A percentile compares a stretch with the other conserved stretches of the same genome.
phyloP scores from a whole-genome alignment of 2,888 invertebrate species.

The Sarcophaga carnaria region DNA sequence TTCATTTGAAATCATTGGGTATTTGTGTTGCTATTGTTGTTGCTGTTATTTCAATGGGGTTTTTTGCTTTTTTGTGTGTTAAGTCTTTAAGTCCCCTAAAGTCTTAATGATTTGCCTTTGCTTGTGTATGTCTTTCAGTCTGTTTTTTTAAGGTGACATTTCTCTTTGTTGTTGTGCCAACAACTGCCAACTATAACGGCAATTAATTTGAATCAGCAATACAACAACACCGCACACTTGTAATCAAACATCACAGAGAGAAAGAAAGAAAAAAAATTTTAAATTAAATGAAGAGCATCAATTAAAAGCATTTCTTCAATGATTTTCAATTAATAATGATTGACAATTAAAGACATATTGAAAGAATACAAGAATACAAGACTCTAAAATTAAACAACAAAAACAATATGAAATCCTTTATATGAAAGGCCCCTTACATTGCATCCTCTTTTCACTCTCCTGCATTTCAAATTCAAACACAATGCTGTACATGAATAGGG shows the following conservation, averaged over 20 bases:
- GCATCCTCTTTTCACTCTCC: no score
- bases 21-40: background rate
- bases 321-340: constrained; percentile 34
- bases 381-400: background rate
- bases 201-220: constrained; percentile 75
- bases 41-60: background rate
- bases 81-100: background rate
- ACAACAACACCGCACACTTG: background rate
- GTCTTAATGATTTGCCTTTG: constrained; percentile 24
- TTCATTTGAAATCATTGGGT: background rate
- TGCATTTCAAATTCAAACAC: no score
- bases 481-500: no score
- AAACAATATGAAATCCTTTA: background rate
- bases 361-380: background rate
- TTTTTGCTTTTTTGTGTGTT: background rate
- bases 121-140: background rate
- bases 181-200: constrained; percentile 76
- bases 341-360: background rate
- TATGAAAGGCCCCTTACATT: no score
- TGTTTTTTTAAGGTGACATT: constrained; percentile 74
- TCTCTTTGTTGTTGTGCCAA: constrained; percentile 80
- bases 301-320: constrained; percentile 19
- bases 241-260: constrained; percentile 1
- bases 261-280: constrained; percentile 2
- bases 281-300: constrained; percentile 1